These are phyloP conservation scores for Corythoichthys haematopterus DNA, from an alignment of 2,113 vertebrate genomes.

Conservation along the genomic window DNA sequence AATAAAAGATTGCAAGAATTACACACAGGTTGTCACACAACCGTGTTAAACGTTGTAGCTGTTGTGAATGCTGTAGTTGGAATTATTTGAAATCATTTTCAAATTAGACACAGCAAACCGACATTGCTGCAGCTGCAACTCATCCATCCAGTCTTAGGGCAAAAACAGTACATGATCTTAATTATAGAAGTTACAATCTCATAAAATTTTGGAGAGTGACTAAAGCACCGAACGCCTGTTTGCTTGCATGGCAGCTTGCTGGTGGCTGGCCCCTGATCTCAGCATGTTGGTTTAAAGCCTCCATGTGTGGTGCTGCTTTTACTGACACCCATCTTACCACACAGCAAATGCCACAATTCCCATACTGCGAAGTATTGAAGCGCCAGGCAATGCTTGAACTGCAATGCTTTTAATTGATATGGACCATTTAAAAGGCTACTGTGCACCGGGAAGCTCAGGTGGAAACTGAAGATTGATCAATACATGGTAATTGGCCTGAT, in stretches of 20 bases:
- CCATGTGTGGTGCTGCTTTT: slow-evolving; percentile 58
- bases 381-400: background rate
- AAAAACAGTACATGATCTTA: slow-evolving; percentile 26
- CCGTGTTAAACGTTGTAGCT: background rate
- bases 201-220: slow-evolving; percentile 45
- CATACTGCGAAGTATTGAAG: background rate
- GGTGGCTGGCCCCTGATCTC: slow-evolving; percentile 66
- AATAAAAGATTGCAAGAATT: background rate
- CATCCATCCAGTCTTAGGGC: slow-evolving; percentile 11
- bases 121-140: background rate
- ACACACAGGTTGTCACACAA: background rate
- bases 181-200: slow-evolving; percentile 56
- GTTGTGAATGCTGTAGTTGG: background rate
- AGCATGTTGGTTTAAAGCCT: slow-evolving; percentile 70
- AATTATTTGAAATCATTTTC: background rate
- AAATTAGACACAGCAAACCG: background rate
- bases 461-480: no score
- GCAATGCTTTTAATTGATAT: background rate
- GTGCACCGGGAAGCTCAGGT: background rate
- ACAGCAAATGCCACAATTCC: background rate
- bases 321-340: slow-evolving; percentile 37
- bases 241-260: slow-evolving; percentile 57
- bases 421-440: background rate
- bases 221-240: slow-evolving; percentile 40
- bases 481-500: no score